Base-by-base conservation (phyloP, 1,140 invertebrate genomes). In the Nixonia krombeini region DNA sequence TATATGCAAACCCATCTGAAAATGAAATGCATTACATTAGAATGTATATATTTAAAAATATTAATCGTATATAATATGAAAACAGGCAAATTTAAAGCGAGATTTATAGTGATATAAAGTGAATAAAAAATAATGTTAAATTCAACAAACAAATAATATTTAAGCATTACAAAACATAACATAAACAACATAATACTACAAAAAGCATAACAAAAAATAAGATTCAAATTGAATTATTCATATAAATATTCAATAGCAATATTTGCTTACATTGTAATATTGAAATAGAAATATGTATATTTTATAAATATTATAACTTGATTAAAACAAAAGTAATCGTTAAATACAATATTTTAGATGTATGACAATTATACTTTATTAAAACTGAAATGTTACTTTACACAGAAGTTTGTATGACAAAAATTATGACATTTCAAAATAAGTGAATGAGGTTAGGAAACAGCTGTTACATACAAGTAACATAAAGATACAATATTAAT, bases 1-100 rank as follows among this genome's bases (percentile, higher is more conserved):
- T 99, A 99, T 50, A 99, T 93, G 73, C 95, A 97, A 49, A 98
- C 90, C 97, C 97, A 99, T 74, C 96, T 96, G 76, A 9, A 85
- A 70, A 76, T 74, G 53, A n/a, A n/a, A n/a, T n/a, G n/a, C n/a
- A n/a, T n/a, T n/a, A 31, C 13, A 28, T 28, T n/a, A 44, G 12
- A 26, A n/a, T 21, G 40, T 44, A 46, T 35, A 49, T 46, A 49
- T 45, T 38, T 55, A 64, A 29, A 64, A 25, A 31, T 23, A 61
- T 73, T 58, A 62, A 38, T 45, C n/a, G n/a, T n/a, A n/a, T n/a
- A n/a, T 13, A 29, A 37, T 85, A 26, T 78, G 56, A 31, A 76
- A 38, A n/a, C 4, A 38, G 9, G 15, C 12, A 52, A 15, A 35
- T 21, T 4, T 29, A 9, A 16, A 53, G 4, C 15, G 4, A 9